Evolutionary conservation across 2,888 invertebrate genomes (phyloP).

Genomic region (Drosophila mimetica): DNA sequence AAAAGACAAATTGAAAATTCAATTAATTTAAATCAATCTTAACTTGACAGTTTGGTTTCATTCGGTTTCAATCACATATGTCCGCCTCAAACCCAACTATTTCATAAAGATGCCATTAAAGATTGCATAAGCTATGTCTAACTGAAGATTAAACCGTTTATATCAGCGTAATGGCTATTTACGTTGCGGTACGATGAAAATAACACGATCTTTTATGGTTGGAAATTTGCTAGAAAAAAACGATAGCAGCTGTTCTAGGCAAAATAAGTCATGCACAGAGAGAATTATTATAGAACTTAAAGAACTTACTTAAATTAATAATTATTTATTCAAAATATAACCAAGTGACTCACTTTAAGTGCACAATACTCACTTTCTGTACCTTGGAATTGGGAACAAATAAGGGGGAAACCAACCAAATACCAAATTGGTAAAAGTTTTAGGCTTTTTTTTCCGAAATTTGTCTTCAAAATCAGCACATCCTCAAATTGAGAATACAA

Average conservation of each 20-base stretch:
- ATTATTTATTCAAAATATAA: too few relatives aligned
- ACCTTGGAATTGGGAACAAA: too few relatives aligned
- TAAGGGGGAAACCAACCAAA: too few relatives aligned
- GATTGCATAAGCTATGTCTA: conserved; percentile 5
- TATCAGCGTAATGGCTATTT: conserved; percentile 8
- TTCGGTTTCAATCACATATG: conserved; percentile 26
- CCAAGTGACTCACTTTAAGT: too few relatives aligned
- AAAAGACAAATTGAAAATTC: conserved; percentile 48
- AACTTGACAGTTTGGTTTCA: conserved; percentile 19
- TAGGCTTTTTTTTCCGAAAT: too few relatives aligned
- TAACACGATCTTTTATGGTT: conserved; percentile 4
- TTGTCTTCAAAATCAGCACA: too few relatives aligned
- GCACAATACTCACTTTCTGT: too few relatives aligned
- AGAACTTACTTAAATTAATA: too few relatives aligned
- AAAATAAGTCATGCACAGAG: background rate
- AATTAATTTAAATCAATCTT: conserved; percentile 62
- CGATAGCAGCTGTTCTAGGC: conserved; percentile 2
- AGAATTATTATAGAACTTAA: too few relatives aligned
- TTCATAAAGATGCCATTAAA: conserved; percentile 8
- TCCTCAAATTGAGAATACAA: too few relatives aligned
- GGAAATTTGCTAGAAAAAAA: conserved; percentile 11
- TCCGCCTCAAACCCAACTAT: conserved; percentile 7
- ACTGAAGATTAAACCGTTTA: conserved; percentile 1
- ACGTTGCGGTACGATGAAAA: background rate
- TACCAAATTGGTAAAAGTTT: too few relatives aligned